Evolutionary conservation across 2,797 vertebrate species (phyloP).

Genomic region (Channallabes apus): DNA sequence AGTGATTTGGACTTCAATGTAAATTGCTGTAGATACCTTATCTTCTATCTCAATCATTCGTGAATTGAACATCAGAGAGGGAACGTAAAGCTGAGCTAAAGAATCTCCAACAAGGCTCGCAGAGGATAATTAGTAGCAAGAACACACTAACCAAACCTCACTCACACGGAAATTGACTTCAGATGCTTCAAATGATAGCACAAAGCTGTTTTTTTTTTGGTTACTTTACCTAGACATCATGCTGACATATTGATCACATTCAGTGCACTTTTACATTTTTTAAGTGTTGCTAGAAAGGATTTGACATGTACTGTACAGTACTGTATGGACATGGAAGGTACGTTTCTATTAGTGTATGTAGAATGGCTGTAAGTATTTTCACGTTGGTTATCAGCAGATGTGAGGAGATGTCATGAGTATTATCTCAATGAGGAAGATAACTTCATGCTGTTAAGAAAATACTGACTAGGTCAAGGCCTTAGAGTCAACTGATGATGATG

Average conservation of each 20-base stretch:
- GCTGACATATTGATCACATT: neutral
- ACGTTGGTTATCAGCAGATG: neutral
- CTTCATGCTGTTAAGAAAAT: constrained; percentile 15
- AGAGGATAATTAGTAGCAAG: neutral
- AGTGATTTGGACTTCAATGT: neutral
- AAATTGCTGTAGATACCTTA: constrained; percentile 7
- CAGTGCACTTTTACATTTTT: neutral
- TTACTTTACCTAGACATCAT: neutral
- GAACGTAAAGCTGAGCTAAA: constrained; percentile 2
- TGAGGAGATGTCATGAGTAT: constrained; percentile 8
- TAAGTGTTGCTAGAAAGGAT: neutral
- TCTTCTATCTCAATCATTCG: neutral
- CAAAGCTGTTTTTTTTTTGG: neutral
- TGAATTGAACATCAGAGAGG: neutral
- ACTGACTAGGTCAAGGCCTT: neutral
- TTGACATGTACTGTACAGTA: too few relatives aligned
- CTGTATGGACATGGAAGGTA: neutral
- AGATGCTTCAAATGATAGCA: neutral
- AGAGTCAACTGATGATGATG: neutral
- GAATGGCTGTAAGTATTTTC: neutral
- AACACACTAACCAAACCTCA: neutral
- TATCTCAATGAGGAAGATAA: constrained; percentile 26
- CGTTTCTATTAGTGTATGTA: neutral
- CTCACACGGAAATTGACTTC: neutral
- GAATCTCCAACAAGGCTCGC: neutral